Evolutionary conservation across 2,888 invertebrate genomes (phyloP), one percentile per base, ranked within the genome.

Genomic region (Orgyia antiqua): DNA sequence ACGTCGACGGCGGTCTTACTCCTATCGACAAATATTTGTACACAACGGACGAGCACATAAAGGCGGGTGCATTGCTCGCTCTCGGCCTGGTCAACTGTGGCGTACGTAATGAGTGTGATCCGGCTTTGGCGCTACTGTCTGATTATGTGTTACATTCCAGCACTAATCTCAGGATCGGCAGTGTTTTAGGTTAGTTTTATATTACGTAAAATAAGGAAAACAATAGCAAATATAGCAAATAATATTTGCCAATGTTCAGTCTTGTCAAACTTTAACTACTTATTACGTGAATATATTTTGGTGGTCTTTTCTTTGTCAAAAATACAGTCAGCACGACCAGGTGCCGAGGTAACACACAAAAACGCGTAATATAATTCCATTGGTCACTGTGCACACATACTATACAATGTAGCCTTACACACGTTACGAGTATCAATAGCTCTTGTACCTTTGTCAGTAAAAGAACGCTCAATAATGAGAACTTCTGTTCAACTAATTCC

Each of bases 21-120:
- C 97, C 98, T 51, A 99, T 99, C 56, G 99, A 99, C 86, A 98
- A 98, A 75, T 99, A 98, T 76, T 86, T 98, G 4, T 98, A 98
- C 70, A 95, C 96, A 0, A 92, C 94, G 0, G 97, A 98, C 58
- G 97, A 98, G 64, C 94, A 97, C 72, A 97, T 99, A 45, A 99
- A 98, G 88, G 95, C 98, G 1, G 99, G 99, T 1, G 98, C 99
- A 0, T 77, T 99, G 20, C 82, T 99, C 17, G 99, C 99, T 0
- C 92, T 99, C 46, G 99, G 99, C 21, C 94, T 99, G 30, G 98
- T 99, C 9, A 99, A 98, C 72, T 97, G 97, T 63, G 97, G 99
- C 13, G 97, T 99, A 2, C 90, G 96, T 29, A 98, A 98, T 72
- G 98, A 99, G 65, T 99, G 98, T 66, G 99, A 99, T 76, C 99